phyloP scores from a whole-genome alignment of 2,113 vertebrate species.

The Tricholaema leucomelas region DNA sequence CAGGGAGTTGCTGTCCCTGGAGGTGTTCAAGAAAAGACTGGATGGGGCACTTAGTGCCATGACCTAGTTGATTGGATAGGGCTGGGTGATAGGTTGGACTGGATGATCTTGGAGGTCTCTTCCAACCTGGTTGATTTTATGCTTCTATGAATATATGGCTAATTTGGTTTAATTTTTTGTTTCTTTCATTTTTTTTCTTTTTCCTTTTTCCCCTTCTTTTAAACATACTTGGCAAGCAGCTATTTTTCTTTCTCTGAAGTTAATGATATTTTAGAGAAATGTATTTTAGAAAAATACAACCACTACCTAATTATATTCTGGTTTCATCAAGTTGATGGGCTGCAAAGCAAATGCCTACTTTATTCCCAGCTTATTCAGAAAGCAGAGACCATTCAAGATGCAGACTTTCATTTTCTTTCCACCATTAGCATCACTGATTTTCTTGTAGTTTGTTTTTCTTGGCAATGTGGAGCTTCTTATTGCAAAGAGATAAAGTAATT shows the following conservation, averaged over 20 bases:
- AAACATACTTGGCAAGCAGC: not conserved
- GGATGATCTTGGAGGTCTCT: too few species aligned
- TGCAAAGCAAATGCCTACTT: not conserved
- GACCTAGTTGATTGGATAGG: too few species aligned
- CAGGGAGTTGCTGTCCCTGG: too few species aligned
- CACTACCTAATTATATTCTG: not conserved
- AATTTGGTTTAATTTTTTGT: conserved; percentile 8
- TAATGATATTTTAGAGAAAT: not conserved
- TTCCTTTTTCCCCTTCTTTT: not conserved
- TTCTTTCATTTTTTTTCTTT: not conserved
- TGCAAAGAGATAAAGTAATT: not conserved
- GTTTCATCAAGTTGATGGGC: not conserved
- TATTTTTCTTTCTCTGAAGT: not conserved
- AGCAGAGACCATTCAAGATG: not conserved
- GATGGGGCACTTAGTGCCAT: too few species aligned
- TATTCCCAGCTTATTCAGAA: not conserved
- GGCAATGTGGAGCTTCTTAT: not conserved
- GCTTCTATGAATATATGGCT: conserved; percentile 26
- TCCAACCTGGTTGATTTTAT: too few species aligned
- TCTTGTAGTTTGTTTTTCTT: not conserved
- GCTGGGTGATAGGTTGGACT: too few species aligned
- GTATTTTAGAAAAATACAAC: not conserved
- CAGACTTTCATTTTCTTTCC: not conserved
- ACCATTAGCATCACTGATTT: not conserved
- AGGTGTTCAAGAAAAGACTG: too few species aligned